Evolutionary conservation across 2,113 vertebrate species (phyloP), one percentile per base, ranked within the genome.

Genomic region (Ceratotherium simum): DNA sequence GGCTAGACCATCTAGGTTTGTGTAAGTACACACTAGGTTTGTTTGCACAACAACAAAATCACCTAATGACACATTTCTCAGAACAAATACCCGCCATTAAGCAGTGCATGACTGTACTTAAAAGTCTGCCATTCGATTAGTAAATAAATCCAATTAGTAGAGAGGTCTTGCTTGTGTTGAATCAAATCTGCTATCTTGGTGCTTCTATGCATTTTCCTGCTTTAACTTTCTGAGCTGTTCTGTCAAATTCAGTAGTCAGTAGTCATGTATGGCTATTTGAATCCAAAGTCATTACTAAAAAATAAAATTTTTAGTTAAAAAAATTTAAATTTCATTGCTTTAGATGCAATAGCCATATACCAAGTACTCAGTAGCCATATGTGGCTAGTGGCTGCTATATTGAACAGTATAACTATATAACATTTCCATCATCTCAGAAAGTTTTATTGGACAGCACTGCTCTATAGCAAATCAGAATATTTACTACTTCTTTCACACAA

Each of bases 391-490:
- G 60, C 46, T 79, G 20, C 46, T 67, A 5, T 82, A 39, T 4
- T 86, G 46, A 73, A 67, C 25, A 65, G 20, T 39, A 21, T 60
- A 81, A 13, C 20, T n/a, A 16, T 16, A 39, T 39, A 91, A 64
- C 13, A 84, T 54, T 95, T 79, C 39, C 29, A 78, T 70, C 64
- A 72, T 39, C 31, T 85, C 33, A 25, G 23, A 90, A 97, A 51
- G 20, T 73, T 90, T 87, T 42, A 94, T 69, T 27, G 13, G 36
- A 51, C 21, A 54, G 10, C 14, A 67, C 14, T 62, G 13, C 46
- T 83, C 33, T 91, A 75, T 42, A 64, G n/a, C 62, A 84, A 96
- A 92, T 83, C 5, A 93, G 51, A 93, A 80, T 64, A 56, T 39
- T 67, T 93, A 36, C 48, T 88, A 48, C 25, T 93, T 76, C 54